These are phyloP conservation scores for Suricata suricatta DNA, from an alignment of 2,113 vertebrate genomes.

Conservation along the genomic window DNA sequence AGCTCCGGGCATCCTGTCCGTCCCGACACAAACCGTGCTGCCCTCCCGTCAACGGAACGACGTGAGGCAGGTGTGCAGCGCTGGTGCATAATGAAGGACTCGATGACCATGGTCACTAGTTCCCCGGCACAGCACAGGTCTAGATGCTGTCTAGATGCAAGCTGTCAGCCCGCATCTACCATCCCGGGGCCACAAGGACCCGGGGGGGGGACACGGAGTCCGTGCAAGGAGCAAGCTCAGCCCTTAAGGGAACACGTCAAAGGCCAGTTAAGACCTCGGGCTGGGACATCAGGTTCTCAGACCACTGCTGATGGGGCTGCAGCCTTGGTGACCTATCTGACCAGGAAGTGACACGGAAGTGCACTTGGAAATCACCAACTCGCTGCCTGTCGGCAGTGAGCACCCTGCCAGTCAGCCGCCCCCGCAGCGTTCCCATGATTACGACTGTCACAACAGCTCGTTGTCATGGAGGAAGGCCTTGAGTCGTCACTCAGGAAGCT, in stretches of 20 bases:
- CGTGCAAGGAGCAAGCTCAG: neutral
- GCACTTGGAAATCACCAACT: neutral
- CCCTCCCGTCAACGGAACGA: neutral
- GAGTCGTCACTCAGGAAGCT: neutral
- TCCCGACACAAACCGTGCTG: too few species aligned
- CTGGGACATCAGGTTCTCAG: neutral
- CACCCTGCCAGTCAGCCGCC: too few species aligned
- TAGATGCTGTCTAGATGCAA: too few species aligned
- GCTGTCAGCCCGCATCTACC: neutral
- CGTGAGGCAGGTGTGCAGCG: fast-evolving
- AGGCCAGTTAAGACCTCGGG: neutral
- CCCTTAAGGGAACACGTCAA: neutral
- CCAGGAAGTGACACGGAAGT: neutral
- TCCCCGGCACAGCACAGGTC: fast-evolving
- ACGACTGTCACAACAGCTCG: too few species aligned
- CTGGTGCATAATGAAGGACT: neutral
- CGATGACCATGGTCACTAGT: neutral
- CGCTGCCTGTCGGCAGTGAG: neutral
- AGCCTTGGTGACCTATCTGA: too few species aligned
- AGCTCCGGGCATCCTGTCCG: fast-evolving
- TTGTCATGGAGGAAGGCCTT: neutral
- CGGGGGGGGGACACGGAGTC: neutral
- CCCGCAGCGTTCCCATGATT: fast-evolving
- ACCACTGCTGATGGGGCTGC: too few species aligned
- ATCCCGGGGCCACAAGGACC: fast-evolving